phyloP scores from a whole-genome alignment of 2,888 invertebrate species.

The Itoplectis maculator region DNA sequence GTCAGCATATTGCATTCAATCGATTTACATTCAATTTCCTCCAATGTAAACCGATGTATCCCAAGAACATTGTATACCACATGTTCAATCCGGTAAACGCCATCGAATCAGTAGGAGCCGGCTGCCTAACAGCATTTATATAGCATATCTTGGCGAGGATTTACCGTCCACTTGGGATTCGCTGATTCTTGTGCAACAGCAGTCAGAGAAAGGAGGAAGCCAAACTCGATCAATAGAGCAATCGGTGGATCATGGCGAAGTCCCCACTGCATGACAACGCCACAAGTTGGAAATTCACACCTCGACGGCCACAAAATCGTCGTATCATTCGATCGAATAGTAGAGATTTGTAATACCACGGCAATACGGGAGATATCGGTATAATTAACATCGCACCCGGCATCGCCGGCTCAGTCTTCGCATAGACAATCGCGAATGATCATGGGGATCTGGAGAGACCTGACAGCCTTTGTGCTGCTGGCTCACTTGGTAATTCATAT shows the following conservation, averaged over 20 bases:
- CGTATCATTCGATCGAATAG: conserved; percentile 77
- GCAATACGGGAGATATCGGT: conserved; percentile 67
- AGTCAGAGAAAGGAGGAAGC: conserved; percentile 83
- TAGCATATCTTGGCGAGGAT: conserved; percentile 23
- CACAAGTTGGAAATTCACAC: conserved; percentile 37
- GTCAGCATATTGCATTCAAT: no score
- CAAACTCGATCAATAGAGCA: conserved; percentile 58
- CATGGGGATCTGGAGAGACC: conserved; percentile 71
- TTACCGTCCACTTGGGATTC: conserved; percentile 37
- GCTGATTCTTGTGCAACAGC: conserved; percentile 52
- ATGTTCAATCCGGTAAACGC: no score
- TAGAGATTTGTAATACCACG: conserved; percentile 70
- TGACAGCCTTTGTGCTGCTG: conserved; percentile 70
- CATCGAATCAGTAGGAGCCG: no score
- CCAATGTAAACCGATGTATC: no score
- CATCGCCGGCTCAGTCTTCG: conserved; percentile 74
- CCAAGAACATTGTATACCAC: no score
- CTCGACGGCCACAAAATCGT: conserved; percentile 73
- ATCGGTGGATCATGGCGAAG: conserved; percentile 66
- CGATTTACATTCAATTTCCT: no score
- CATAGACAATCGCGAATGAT: conserved; percentile 67
- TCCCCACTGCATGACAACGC: conserved; percentile 19
- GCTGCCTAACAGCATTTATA: not conserved
- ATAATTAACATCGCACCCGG: conserved; percentile 76
- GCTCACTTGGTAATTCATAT: conserved; percentile 73